Evolutionary conservation across 2,113 vertebrate species (phyloP).

Genomic region (Gobiocypris rarus): DNA sequence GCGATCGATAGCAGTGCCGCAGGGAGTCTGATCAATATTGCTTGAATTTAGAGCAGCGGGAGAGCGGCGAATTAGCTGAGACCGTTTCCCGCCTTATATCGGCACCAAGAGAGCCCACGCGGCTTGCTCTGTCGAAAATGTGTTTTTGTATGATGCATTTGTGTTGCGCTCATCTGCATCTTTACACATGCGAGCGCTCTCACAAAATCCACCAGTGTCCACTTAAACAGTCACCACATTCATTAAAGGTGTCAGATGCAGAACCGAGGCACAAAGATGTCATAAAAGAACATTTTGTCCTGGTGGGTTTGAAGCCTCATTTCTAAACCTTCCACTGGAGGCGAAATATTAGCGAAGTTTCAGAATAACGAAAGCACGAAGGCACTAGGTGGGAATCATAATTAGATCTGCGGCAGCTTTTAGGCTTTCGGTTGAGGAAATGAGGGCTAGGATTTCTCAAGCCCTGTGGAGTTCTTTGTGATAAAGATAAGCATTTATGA

Average conservation of each 20-base stretch:
- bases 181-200: constrained; percentile 8
- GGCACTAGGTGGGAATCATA: constrained; percentile 42
- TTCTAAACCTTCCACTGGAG: constrained; percentile 8
- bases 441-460: constrained; percentile 39
- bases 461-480: constrained; percentile 26
- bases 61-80: constrained; percentile 56
- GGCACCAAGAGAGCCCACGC: constrained; percentile 18
- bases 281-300: constrained; percentile 18
- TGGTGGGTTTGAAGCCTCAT: not conserved
- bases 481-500: constrained; percentile 57
- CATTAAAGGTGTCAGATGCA: constrained; percentile 28
- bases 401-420: constrained; percentile 48
- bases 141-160: constrained; percentile 16
- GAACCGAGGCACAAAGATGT: not conserved
- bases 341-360: not conserved
- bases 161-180: not conserved
- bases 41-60: constrained; percentile 53
- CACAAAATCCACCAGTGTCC: not conserved
- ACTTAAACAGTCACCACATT: not conserved
- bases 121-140: not conserved
- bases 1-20: constrained; percentile 54
- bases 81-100: constrained; percentile 36
- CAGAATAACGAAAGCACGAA: not conserved
- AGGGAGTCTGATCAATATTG: constrained; percentile 54
- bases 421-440: constrained; percentile 45